Conservation (phyloP, 2,113 vertebrate species). For the Otus sunia region DNA sequence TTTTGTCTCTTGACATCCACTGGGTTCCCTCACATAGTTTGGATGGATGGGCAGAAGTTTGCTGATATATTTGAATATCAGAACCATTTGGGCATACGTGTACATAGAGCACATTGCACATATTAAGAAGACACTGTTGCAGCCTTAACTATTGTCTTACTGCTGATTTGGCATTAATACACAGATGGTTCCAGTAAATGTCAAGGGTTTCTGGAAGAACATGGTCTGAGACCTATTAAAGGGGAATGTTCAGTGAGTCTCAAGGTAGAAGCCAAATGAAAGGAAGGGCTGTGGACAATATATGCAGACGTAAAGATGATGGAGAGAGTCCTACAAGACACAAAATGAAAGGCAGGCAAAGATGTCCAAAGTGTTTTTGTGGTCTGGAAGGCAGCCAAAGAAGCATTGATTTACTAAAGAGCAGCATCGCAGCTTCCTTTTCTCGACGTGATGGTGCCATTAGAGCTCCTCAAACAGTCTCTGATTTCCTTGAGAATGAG, state of each 20-base stretch:
- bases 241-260: not conserved
- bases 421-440: conserved; percentile 7
- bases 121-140: not conserved
- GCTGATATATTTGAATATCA: not conserved
- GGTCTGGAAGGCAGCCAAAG: conserved; percentile 57
- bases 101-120: not conserved
- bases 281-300: not conserved
- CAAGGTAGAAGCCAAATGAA: not conserved
- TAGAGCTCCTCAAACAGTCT: not conserved
- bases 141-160: not conserved
- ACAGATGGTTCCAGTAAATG: not conserved
- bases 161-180: not conserved
- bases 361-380: conserved; percentile 38
- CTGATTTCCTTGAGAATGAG: conserved; percentile 9
- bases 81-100: not conserved
- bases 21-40: not conserved
- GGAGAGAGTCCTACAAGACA: conserved; percentile 18
- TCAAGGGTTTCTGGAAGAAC: not conserved
- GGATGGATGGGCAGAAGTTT: not conserved
- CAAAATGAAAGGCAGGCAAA: conserved; percentile 26
- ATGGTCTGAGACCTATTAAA: not conserved
- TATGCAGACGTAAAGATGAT: conserved; percentile 38
- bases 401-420: conserved; percentile 51
- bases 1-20: not conserved
- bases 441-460: not conserved